Conservation (phyloP, 2,113 vertebrate species). For the Oncorhynchus kisutch region DNA sequence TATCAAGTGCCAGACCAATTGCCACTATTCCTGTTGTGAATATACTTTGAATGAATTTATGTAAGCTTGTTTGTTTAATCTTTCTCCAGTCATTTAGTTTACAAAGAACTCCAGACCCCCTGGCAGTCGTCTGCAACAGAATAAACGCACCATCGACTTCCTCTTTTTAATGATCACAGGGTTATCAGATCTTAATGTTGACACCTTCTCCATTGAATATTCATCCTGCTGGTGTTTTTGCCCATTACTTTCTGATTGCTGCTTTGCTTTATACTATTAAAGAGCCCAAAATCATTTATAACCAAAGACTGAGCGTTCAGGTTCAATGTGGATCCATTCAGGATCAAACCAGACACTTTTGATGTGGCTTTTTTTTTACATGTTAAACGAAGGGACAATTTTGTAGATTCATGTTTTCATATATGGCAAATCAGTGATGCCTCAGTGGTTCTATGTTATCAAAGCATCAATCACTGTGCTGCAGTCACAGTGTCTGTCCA, state of each 20-base stretch:
- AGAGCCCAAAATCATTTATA: slow-evolving; percentile 68
- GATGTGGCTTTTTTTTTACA: slow-evolving; percentile 58
- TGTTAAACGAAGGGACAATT: slow-evolving; percentile 37
- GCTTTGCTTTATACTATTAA: slow-evolving; percentile 75
- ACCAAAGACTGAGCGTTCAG: slow-evolving; percentile 66
- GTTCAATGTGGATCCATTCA: slow-evolving; percentile 62
- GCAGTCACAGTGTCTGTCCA: too few species aligned
- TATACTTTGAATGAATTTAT: slow-evolving; percentile 67
- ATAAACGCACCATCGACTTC: slow-evolving; percentile 74
- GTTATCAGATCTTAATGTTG: slow-evolving; percentile 79
- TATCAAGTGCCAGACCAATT: slow-evolving; percentile 39
- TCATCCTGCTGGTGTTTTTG: slow-evolving; percentile 77
- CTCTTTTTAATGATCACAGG: slow-evolving; percentile 78
- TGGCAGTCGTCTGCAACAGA: slow-evolving; percentile 72
- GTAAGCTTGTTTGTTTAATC: slow-evolving; percentile 72
- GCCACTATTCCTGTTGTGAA: slow-evolving; percentile 53
- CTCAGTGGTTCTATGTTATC: neutral
- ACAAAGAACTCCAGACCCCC: slow-evolving; percentile 75
- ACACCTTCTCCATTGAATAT: slow-evolving; percentile 76
- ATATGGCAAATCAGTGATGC: slow-evolving; percentile 3
- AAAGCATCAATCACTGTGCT: neutral
- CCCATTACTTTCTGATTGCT: slow-evolving; percentile 76
- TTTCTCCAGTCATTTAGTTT: slow-evolving; percentile 77
- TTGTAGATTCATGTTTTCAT: slow-evolving; percentile 54
- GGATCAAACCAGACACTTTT: slow-evolving; percentile 65